A percentile compares a stretch with the other conserved stretches of the same genome.
These are phyloP conservation scores for Scomber scombrus DNA, from an alignment of 2,113 vertebrate genomes.

Conservation along the genomic window DNA sequence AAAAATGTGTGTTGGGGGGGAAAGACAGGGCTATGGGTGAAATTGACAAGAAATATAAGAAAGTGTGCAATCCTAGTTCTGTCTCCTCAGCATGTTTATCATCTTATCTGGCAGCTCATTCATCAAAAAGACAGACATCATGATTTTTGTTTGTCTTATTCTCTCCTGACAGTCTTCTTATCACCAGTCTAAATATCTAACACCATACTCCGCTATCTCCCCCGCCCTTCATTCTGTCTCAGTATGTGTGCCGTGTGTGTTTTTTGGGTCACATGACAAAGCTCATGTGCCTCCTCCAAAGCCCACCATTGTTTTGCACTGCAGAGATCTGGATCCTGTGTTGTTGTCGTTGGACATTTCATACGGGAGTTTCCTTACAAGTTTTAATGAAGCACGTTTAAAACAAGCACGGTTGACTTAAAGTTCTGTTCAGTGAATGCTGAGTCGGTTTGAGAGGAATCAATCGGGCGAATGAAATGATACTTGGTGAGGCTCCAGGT, in stretches of 20 bases:
- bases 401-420: not conserved
- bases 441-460: not conserved
- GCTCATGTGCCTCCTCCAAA: not conserved
- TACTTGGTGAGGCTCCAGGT: not conserved
- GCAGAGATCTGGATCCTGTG: constrained; percentile 14
- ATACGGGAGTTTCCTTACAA: constrained; percentile 5
- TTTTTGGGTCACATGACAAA: constrained; percentile 15
- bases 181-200: not conserved
- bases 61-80: too few relatives aligned
- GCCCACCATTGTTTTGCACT: constrained; percentile 10
- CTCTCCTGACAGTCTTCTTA: not conserved
- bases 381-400: not conserved
- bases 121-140: not conserved
- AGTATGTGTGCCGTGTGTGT: not conserved
- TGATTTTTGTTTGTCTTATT: not conserved
- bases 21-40: not conserved
- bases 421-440: not conserved
- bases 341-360: constrained; percentile 35
- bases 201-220: not conserved
- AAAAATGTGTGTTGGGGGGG: not conserved
- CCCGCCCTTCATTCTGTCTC: not conserved
- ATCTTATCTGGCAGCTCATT: too few relatives aligned
- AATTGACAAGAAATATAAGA: too few relatives aligned
- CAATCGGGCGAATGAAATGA: not conserved
- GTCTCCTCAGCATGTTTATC: too few relatives aligned